Evolutionary conservation across 1,140 invertebrate species (phyloP), one percentile per base, ranked within the genome.

Genomic region (Tigriopus japonicus): DNA sequence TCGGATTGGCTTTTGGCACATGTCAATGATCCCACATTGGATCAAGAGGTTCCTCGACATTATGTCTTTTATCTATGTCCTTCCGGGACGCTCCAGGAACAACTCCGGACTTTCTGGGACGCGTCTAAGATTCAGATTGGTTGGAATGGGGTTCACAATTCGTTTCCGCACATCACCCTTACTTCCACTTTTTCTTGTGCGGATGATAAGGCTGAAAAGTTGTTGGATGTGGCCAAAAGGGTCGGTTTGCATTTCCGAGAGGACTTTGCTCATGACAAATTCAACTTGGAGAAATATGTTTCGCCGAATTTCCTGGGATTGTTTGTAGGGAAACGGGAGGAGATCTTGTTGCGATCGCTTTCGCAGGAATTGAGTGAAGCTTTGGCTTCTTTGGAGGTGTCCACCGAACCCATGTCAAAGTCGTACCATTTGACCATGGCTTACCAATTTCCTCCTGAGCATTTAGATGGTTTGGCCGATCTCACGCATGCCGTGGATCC

Each of bases 1-100:
- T 85, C 85, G 1, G 87, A 91, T 68, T 91, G 87, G 88, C 72
- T 93, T 1, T 69, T 91, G 55, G 86, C 87, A 12, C 88, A 91
- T 70, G 84, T 89, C 0, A 82, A 86, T 70, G 87, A 93, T 73
- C 76, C 81, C 1, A 78, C 77, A 7, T 70, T 92, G 24, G 86
- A 91, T 71, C 76, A 80, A 28, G 78, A 78, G 53, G 75, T 76
- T 9, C 82, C 84, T 3, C 72, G 87, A 65, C 85, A 91, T 68
- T 92, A 89, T 69, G 82, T 87, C 54, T 72, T 91, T 9, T 90
- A 91, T 69, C 79, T 83, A 13, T 88, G 85, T 69, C 88, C 88
- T 5, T 82, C 80, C 1, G 87, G 87, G 6, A 71, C 74, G 0
- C n/a, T 24, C 3, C 21, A 58, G 55, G 75, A 81, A 51, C 80